Base-by-base conservation (phyloP, 2,113 vertebrate genomes). In the Gnathonemus longibarbis region DNA sequence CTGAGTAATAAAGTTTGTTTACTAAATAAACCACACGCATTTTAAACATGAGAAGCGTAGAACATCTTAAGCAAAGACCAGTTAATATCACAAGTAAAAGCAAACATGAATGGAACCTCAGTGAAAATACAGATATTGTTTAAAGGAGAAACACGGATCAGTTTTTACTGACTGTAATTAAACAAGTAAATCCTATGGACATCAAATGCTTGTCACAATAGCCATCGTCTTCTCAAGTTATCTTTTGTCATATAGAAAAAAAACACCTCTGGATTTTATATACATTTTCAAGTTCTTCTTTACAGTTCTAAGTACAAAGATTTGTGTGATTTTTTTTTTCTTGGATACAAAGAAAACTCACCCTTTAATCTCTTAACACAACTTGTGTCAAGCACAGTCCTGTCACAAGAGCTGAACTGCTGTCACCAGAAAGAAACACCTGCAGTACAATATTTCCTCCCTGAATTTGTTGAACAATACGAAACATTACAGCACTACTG, bases 201-300 rank as follows among this genome's bases (percentile, higher is more conserved):
- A 70, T 74, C 66, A 50, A 87, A 56, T 19, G 49, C 6, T 15
- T 90, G 89, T 42, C 88, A 89, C 74, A 89, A 89, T 50, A 83
- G 19, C 3, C 7, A 84, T n/a, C 21, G 10, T 53, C 49, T 19
- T 53, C 50, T 35, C 50, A 87, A 48, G 11, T 56, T 53, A 77
- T 42, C 74, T 45, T 84, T 56, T 35, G 15, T 80, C 27, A 8
- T 35, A 74, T 74, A 66, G 5, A 77, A 46, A 49, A 77, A 80
- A 87, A 86, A 87, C 1, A 46, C 56, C 24, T 58, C 8, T 87
- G 24, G 1, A 49, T 66, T 85, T 90, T 89, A 90, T 91, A 52
- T 66, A 88, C 15, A 89, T 66, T 45, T 27, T 56, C 31, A 48
- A 13, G 42, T 85, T 86, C 50, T 17, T 86, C 42, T 58, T n/a